A percentile compares a stretch with the other conserved stretches of the same genome.
These are phyloP conservation scores for Sycobia sp. DNA, from an alignment of 1,140 invertebrate genomes.

Conservation along the genomic window DNA sequence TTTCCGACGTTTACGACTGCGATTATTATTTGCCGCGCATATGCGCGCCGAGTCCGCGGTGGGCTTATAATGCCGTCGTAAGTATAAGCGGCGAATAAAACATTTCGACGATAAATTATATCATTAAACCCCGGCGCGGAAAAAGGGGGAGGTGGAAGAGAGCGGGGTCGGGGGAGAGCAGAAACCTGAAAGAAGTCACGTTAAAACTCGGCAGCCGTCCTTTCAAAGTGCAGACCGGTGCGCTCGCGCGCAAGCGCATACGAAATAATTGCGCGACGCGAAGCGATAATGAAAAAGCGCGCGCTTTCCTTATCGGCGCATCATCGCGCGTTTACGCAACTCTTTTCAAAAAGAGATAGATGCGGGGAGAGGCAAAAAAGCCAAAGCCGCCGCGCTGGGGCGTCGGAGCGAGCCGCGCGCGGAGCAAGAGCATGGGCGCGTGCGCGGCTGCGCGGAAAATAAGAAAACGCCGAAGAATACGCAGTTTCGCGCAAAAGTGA, in stretches of 20 bases:
- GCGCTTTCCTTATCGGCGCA: neutral
- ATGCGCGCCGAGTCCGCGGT: no score
- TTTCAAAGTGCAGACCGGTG: neutral
- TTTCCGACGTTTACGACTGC: no score
- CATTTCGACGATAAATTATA: neutral
- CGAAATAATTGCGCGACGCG: neutral
- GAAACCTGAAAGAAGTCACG: neutral
- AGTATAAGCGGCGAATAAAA: no score
- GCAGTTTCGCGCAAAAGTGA: conserved; percentile 19
- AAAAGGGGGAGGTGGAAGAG: neutral
- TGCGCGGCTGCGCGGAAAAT: neutral
- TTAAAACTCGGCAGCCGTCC: neutral
- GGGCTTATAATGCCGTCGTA: no score
- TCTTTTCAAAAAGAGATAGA: no score
- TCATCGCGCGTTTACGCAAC: neutral
- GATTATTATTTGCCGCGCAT: no score
- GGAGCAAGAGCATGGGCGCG: neutral
- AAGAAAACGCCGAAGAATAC: neutral
- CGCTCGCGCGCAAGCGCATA: neutral
- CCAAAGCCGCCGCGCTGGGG: no score
- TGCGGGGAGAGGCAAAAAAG: neutral
- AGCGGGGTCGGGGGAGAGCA: neutral
- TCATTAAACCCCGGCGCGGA: neutral
- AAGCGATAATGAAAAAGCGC: neutral
- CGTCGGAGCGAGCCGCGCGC: no score